These are phyloP conservation scores for Phymorhynchus buccinoides DNA, from an alignment of 1,140 invertebrate species.

Conservation along the genomic window DNA sequence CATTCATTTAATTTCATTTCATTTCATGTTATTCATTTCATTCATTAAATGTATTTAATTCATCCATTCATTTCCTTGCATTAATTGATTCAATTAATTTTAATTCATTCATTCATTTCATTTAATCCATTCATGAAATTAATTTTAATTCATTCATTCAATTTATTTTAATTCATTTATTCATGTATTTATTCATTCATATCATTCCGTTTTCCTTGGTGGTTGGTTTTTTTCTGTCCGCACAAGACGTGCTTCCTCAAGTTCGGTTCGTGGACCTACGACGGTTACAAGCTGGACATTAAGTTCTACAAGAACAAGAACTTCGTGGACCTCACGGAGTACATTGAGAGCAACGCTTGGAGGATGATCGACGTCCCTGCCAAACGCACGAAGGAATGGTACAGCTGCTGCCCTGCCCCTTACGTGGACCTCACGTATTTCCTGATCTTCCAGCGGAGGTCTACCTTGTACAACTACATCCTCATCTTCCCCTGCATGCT, in stretches of 20 bases:
- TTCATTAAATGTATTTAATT: no score
- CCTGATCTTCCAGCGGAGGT: slow-evolving; percentile 63
- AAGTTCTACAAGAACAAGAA: slow-evolving; percentile 70
- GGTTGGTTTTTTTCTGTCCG: no score
- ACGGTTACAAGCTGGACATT: slow-evolving; percentile 71
- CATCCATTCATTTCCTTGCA: no score
- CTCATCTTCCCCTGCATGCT: slow-evolving; percentile 71
- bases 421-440: slow-evolving; percentile 69
- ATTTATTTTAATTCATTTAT: no score
- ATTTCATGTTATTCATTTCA: no score
- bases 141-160: no score
- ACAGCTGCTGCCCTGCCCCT: slow-evolving; percentile 65
- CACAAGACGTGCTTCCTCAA: slow-evolving; percentile 62
- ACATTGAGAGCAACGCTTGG: slow-evolving; percentile 71
- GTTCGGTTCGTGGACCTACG: slow-evolving; percentile 71
- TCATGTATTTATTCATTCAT: no score
- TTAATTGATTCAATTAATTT: no score
- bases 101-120: no score
- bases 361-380: slow-evolving; percentile 59
- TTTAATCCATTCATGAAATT: no score
- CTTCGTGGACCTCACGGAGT: slow-evolving; percentile 67
- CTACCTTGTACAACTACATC: slow-evolving; percentile 72
- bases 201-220: no score
- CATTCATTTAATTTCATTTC: no score
- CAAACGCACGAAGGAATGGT: slow-evolving; percentile 54